These are phyloP conservation scores for Lytechinus variegatus DNA, from an alignment of 35 echinoderm and acorn worm species.

Conservation along the genomic window DNA sequence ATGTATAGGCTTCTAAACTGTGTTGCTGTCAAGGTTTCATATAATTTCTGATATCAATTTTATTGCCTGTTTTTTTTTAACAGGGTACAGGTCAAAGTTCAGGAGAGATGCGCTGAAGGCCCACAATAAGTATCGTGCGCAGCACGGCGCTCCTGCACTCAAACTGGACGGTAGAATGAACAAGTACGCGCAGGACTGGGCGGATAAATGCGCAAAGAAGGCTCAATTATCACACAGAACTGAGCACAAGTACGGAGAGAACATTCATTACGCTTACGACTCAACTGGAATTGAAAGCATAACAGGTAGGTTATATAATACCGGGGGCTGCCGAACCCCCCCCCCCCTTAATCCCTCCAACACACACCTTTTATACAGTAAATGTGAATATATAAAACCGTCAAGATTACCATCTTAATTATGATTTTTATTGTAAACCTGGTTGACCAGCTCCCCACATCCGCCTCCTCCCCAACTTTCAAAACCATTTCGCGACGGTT, in stretches of 20 bases:
- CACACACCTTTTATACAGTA: no score
- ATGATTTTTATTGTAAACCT: no score
- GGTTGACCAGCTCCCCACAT: no score
- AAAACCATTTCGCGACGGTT: no score
- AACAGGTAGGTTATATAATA: conserved; percentile 58
- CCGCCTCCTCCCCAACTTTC: no score
- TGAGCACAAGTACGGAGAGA: conserved; percentile 94
- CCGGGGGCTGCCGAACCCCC: not conserved
- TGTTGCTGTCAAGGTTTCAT: no score
- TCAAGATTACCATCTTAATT: no score
- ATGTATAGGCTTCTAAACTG: no score
- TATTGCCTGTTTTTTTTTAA: not conserved
- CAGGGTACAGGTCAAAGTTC: conserved; percentile 81
- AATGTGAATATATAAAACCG: no score
- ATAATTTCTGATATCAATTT: no score
- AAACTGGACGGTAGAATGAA: conserved; percentile 72
- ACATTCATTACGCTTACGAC: conserved; percentile 81
- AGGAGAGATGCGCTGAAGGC: conserved; percentile 84
- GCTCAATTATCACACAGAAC: conserved; percentile 78
- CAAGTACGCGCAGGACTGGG: conserved; percentile 96
- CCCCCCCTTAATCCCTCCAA: not conserved
- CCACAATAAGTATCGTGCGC: conserved; percentile 84
- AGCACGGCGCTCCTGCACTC: conserved; percentile 78
- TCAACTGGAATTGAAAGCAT: conserved; percentile 79
- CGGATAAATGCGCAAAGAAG: conserved; percentile 82